These are phyloP conservation scores for Discoglossus pictus DNA, from an alignment of 2,797 vertebrate genomes.

Conservation along the genomic window DNA sequence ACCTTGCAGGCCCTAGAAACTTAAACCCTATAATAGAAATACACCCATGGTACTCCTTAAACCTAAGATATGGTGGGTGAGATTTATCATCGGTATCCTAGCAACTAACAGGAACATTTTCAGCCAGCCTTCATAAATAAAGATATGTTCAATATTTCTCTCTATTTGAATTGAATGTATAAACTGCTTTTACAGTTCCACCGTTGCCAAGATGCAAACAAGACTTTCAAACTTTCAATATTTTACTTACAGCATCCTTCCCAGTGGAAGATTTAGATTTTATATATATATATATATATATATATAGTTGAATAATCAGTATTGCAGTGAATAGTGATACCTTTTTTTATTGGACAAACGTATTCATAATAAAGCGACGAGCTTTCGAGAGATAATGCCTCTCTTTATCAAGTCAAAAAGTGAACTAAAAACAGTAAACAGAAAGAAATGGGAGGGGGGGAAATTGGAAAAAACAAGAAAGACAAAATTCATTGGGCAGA, in stretches of 20 bases:
- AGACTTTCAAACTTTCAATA: constrained; percentile 7
- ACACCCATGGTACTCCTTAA: constrained; percentile 25
- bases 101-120: constrained; percentile 49
- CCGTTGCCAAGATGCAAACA: constrained; percentile 16
- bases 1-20: constrained; percentile 40
- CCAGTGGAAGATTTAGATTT: neutral
- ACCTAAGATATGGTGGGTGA: constrained; percentile 27
- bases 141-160: constrained; percentile 37
- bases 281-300: too few species aligned
- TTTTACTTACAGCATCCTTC: constrained; percentile 9
- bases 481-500: too few species aligned
- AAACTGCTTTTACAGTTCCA: constrained; percentile 20
- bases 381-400: too few species aligned
- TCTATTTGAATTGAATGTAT: constrained; percentile 27
- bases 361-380: too few species aligned
- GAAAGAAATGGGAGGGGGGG: too few species aligned
- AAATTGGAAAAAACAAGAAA: too few species aligned
- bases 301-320: too few species aligned
- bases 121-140: constrained; percentile 42
- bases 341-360: too few species aligned
- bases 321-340: too few species aligned
- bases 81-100: constrained; percentile 42
- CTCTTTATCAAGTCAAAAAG: too few species aligned
- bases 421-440: too few species aligned
- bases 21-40: constrained; percentile 26